These are phyloP conservation scores for Tenrec ecaudatus DNA, from an alignment of 2,113 vertebrate species.

Conservation along the genomic window DNA sequence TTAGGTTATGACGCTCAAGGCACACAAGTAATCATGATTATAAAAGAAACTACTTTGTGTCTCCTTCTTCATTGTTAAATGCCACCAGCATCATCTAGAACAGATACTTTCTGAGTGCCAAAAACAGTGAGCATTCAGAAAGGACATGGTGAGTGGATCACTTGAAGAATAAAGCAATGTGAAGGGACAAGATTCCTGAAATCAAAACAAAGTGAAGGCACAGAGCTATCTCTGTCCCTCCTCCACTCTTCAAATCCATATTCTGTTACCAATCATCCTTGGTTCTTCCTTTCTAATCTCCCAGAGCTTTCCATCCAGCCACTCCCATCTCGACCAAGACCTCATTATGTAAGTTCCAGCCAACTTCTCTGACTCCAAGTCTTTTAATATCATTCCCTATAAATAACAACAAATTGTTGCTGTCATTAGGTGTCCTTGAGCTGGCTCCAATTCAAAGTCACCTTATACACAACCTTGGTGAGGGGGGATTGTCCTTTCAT, in stretches of 20 bases:
- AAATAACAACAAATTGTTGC: not conserved
- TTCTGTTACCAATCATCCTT: not conserved
- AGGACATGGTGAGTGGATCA: not conserved
- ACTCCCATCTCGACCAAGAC: not conserved
- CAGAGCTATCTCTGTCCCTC: not conserved
- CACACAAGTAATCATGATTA: not conserved
- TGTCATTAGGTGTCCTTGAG: not conserved
- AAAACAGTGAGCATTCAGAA: not conserved
- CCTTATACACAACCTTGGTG: no score
- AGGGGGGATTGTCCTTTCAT: no score
- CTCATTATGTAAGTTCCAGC: not conserved
- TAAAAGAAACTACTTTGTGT: not conserved
- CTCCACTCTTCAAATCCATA: not conserved
- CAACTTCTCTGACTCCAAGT: not conserved
- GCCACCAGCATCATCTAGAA: not conserved
- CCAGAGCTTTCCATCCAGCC: not conserved
- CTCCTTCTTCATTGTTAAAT: not conserved
- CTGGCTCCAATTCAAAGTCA: no score
- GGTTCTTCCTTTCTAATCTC: not conserved
- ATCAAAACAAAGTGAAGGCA: not conserved
- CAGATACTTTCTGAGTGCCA: not conserved
- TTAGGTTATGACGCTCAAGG: not conserved
- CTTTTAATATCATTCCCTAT: constrained; percentile 3
- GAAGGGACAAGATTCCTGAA: not conserved
- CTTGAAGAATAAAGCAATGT: not conserved